Percentiles rank a stretch among this genome's conserved stretches.
Evolutionary conservation across 2,797 vertebrate genomes (phyloP).

Genomic region (Cryptoblepharus egeriae): DNA sequence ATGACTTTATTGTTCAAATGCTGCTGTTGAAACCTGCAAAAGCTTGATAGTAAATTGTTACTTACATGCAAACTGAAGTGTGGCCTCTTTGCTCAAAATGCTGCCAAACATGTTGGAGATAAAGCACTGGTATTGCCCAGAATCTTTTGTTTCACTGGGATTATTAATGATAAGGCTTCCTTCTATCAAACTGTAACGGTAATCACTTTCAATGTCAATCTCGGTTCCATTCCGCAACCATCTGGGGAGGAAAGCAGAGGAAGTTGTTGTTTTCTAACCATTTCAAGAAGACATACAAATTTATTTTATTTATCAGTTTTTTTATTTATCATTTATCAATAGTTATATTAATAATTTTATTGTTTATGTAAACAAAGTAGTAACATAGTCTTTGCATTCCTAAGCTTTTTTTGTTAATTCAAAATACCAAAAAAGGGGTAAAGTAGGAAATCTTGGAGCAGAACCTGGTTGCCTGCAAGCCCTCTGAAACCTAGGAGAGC

Average conservation of each 20-base stretch:
- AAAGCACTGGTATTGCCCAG: constrained; percentile 91
- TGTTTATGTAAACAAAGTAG: background rate
- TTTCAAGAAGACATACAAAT: background rate
- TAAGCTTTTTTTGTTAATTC: background rate
- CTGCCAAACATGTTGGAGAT: constrained; percentile 87
- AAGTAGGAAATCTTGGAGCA: too few species aligned
- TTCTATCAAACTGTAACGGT: constrained; percentile 88
- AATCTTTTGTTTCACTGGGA: constrained; percentile 86
- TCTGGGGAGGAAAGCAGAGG: constrained; percentile 75
- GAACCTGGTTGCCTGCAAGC: too few species aligned
- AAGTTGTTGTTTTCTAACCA: background rate
- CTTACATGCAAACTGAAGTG: constrained; percentile 96
- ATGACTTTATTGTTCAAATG: background rate
- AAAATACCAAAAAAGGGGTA: too few species aligned
- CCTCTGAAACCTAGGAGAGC: too few species aligned
- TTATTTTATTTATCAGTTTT: too few species aligned
- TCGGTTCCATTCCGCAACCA: constrained; percentile 93
- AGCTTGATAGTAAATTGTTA: constrained; percentile 56
- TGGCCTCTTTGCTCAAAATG: constrained; percentile 87
- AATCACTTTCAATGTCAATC: constrained; percentile 84
- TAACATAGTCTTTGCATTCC: background rate
- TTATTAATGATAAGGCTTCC: constrained; percentile 91
- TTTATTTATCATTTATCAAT: too few species aligned
- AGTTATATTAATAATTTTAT: too few species aligned
- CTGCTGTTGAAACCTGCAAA: background rate